Percentiles rank a stretch among this genome's conserved stretches.
Evolutionary conservation across 1,140 invertebrate species (phyloP).

Genomic region (Spodoptera frugiperda): DNA sequence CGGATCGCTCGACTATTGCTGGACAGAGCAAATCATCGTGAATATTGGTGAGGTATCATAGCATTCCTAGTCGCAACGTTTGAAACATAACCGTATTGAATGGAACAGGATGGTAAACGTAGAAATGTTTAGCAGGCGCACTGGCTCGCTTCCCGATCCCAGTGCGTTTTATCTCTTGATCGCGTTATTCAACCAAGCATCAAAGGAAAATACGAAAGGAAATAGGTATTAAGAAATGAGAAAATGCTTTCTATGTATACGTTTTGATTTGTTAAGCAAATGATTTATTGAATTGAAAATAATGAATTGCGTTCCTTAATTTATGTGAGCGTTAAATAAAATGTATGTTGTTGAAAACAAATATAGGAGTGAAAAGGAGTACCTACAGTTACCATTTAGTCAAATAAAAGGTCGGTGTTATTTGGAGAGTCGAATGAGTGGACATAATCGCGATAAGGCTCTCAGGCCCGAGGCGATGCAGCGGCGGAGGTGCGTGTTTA

Average conservation of each 20-base stretch:
- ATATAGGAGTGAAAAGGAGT: constrained; percentile 1
- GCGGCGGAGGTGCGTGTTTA: constrained; percentile 65
- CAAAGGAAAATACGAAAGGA: constrained; percentile 78
- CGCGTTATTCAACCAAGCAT: constrained; percentile 82
- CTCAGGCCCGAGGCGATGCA: constrained; percentile 55
- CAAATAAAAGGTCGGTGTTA: constrained; percentile 28
- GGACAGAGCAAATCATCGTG: background rate
- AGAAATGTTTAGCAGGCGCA: constrained; percentile 71
- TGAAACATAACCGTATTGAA: constrained; percentile 61
- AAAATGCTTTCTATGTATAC: constrained; percentile 71
- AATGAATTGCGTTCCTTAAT: constrained; percentile 6
- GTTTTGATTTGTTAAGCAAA: constrained; percentile 61
- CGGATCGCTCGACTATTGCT: background rate
- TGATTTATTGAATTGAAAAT: constrained; percentile 53
- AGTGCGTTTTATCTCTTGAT: constrained; percentile 82
- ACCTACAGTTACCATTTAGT: constrained; percentile 9
- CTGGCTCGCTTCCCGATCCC: constrained; percentile 61
- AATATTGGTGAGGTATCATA: constrained; percentile 18
- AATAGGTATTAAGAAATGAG: constrained; percentile 71
- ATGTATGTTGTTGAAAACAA: constrained; percentile 1
- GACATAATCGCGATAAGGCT: constrained; percentile 59
- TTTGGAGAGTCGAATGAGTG: constrained; percentile 52
- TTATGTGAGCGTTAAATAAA: background rate
- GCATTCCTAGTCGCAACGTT: constrained; percentile 43
- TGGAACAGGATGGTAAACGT: constrained; percentile 58